These are phyloP conservation scores for Bubalus kerabau DNA, from an alignment of 2,113 vertebrate species.

Conservation along the genomic window DNA sequence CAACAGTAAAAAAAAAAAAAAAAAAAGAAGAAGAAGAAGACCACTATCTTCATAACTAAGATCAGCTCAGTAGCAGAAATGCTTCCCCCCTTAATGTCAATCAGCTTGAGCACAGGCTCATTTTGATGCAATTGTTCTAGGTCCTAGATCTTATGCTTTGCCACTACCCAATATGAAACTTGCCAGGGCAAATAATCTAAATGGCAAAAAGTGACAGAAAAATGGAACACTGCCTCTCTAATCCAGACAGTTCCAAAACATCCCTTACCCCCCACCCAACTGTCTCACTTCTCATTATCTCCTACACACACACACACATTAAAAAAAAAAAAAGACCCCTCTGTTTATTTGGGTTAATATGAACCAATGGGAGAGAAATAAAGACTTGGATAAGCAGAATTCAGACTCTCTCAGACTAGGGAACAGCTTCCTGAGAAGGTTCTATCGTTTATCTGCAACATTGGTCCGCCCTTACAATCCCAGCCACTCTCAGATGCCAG, in stretches of 20 bases:
- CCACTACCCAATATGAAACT: neutral
- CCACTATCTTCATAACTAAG: neutral
- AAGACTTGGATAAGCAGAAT: neutral
- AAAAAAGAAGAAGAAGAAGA: neutral
- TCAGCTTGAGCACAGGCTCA: neutral
- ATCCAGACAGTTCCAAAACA: neutral
- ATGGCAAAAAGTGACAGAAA: neutral
- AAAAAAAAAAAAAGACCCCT: neutral
- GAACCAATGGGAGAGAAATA: neutral
- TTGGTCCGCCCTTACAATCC: neutral
- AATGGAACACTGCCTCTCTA: neutral
- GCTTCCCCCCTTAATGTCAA: neutral
- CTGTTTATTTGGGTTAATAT: neutral
- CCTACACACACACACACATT: neutral
- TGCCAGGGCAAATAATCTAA: slow-evolving; percentile 28
- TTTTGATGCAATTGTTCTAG: neutral
- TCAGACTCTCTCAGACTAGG: neutral
- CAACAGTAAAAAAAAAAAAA: neutral
- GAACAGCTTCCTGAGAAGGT: neutral
- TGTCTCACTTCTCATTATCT: neutral
- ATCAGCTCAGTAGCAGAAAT: neutral
- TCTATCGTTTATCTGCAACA: neutral
- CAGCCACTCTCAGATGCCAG: neutral
- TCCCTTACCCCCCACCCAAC: too few species aligned
- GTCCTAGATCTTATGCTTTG: neutral